A percentile compares a stretch with the other conserved stretches of the same genome.
These are phyloP conservation scores for Melanerpes formicivorus DNA, from an alignment of 2,113 vertebrate genomes.

Conservation along the genomic window DNA sequence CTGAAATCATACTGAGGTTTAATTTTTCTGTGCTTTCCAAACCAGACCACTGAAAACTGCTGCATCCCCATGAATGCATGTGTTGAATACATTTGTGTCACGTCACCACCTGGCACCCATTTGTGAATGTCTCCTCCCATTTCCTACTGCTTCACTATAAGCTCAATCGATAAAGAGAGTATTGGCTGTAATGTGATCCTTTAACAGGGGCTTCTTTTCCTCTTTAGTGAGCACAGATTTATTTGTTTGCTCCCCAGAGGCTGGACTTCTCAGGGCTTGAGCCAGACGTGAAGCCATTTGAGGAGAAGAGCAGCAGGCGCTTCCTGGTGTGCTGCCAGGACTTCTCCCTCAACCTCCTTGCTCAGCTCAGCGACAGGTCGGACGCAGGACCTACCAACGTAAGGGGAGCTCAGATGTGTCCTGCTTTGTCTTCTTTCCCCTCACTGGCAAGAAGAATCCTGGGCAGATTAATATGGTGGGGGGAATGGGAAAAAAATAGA, in stretches of 20 bases:
- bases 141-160: background rate
- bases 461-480: background rate
- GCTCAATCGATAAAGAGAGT: background rate
- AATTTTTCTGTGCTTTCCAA: slow-evolving; percentile 13
- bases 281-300: slow-evolving; percentile 93
- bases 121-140: background rate
- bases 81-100: background rate
- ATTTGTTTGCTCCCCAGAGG: slow-evolving; percentile 78
- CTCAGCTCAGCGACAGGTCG: slow-evolving; percentile 84
- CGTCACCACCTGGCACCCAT: background rate
- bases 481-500: no score
- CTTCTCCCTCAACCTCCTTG: slow-evolving; percentile 90
- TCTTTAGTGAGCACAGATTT: slow-evolving; percentile 1
- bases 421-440: background rate
- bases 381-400: slow-evolving; percentile 89
- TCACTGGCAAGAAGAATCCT: background rate
- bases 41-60: slow-evolving; percentile 2
- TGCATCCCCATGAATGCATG: background rate
- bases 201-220: background rate
- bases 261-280: slow-evolving; percentile 96
- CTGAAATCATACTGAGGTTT: slow-evolving; percentile 48
- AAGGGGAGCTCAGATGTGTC: slow-evolving; percentile 38
- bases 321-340: slow-evolving; percentile 91
- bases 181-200: background rate
- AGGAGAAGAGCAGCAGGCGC: slow-evolving; percentile 90